A percentile compares a stretch with the other conserved stretches of the same genome.
These are phyloP conservation scores for Abscondita cerata DNA, from an alignment of 2,888 invertebrate species.

Conservation along the genomic window DNA sequence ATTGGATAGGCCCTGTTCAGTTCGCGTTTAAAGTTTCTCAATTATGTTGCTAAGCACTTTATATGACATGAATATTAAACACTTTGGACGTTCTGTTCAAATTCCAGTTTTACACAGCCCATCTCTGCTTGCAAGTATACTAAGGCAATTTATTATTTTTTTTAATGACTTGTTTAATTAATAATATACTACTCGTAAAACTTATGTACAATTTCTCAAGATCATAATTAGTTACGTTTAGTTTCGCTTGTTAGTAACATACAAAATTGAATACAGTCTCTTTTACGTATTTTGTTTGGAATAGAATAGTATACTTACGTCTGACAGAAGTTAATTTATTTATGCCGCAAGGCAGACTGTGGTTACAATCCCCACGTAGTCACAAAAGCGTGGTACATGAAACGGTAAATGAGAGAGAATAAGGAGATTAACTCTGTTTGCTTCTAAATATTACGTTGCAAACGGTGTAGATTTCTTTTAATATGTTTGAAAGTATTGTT, in stretches of 20 bases:
- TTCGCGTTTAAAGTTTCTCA: constrained; percentile 48
- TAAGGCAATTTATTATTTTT: no score
- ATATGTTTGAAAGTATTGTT: neutral
- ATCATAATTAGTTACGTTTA: no score
- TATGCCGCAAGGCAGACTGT: constrained; percentile 29
- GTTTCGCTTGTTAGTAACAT: no score
- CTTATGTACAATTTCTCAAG: no score
- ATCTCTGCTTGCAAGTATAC: no score
- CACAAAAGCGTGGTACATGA: constrained; percentile 21
- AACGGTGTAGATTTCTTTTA: neutral
- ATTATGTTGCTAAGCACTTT: constrained; percentile 49
- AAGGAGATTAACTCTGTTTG: constrained; percentile 29
- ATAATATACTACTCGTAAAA: no score
- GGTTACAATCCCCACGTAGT: constrained; percentile 25
- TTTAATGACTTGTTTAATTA: no score
- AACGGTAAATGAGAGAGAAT: constrained; percentile 29
- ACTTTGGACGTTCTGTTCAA: constrained; percentile 27
- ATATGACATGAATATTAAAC: constrained; percentile 50
- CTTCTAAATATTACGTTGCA: neutral
- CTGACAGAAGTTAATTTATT: constrained; percentile 32
- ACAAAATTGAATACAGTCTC: neutral
- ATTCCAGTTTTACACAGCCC: neutral
- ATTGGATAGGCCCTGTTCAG: constrained; percentile 25
- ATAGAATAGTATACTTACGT: constrained; percentile 24
- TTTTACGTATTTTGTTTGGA: constrained; percentile 23